Conservation (phyloP, 2,888 invertebrate genomes). For the Nezara viridula region DNA sequence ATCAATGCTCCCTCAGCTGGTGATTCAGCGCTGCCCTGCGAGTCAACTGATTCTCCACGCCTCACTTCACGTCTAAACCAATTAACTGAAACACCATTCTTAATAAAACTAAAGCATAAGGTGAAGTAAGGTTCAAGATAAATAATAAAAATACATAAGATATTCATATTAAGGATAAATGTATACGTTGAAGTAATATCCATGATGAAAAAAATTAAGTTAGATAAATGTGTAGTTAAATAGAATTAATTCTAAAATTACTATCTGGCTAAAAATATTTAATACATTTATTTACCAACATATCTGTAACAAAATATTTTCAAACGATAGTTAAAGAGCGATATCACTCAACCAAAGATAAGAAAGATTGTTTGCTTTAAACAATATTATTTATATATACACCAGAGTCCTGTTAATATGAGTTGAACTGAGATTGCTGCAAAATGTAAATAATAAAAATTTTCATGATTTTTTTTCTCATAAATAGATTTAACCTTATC, state of each 20-base stretch:
- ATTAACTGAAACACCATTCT: conserved; percentile 70
- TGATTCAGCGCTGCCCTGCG: conserved; percentile 73
- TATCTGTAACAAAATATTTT: not conserved
- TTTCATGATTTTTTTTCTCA: too few species aligned
- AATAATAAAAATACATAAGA: not conserved
- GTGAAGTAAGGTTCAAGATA: not conserved
- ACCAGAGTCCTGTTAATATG: too few species aligned
- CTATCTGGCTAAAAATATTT: not conserved
- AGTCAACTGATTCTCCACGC: conserved; percentile 72
- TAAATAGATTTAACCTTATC: too few species aligned
- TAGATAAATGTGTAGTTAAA: not conserved
- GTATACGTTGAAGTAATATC: too few species aligned
- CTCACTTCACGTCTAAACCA: conserved; percentile 74
- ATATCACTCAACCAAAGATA: not conserved
- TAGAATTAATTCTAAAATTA: not conserved
- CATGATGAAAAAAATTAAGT: not conserved
- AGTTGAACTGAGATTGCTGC: too few species aligned
- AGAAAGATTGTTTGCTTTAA: not conserved
- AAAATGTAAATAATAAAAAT: too few species aligned
- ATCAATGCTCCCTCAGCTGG: conserved; percentile 72
- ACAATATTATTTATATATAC: too few species aligned
- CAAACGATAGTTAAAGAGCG: not conserved
- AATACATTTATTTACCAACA: not conserved
- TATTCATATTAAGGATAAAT: too few species aligned
- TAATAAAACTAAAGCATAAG: conserved; percentile 6